These are phyloP conservation scores for Aurelia aurita DNA, from an alignment of 30 jellyfish, hydroid and myxozoan species.

Conservation along the genomic window DNA sequence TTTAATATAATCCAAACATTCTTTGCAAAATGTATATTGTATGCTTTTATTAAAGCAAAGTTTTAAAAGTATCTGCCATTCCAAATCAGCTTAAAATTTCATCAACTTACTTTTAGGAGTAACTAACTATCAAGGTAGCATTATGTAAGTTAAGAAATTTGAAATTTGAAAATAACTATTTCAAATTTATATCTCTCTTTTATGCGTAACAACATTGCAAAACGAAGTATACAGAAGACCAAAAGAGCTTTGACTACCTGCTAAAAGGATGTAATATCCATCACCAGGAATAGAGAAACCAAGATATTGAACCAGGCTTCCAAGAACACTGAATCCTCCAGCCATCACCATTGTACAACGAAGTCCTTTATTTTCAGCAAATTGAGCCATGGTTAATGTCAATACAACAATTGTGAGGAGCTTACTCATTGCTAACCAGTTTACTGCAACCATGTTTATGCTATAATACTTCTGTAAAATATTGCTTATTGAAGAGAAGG, in stretches of 20 bases:
- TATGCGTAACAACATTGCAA: too few species aligned
- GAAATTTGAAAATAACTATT: too few species aligned
- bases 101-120: too few species aligned
- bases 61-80: too few species aligned
- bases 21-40: too few species aligned
- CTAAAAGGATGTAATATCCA: conserved; percentile 68
- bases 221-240: too few species aligned
- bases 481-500: conserved; percentile 79
- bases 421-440: conserved; percentile 65
- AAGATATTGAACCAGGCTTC: conserved; percentile 61
- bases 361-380: conserved; percentile 68
- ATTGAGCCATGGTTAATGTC: conserved; percentile 58
- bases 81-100: too few species aligned
- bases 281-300: conserved; percentile 11
- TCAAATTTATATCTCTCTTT: too few species aligned
- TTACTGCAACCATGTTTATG: conserved; percentile 49
- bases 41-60: too few species aligned
- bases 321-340: conserved; percentile 55
- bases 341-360: conserved; percentile 41
- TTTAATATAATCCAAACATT: too few species aligned
- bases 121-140: too few species aligned
- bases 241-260: conserved; percentile 18
- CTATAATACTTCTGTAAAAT: conserved; percentile 53
- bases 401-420: conserved; percentile 31
- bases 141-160: too few species aligned